Percentiles rank a stretch among this genome's conserved stretches.
These are phyloP conservation scores for Teleogryllus occipitalis DNA, from an alignment of 1,140 invertebrate genomes.

Conservation along the genomic window DNA sequence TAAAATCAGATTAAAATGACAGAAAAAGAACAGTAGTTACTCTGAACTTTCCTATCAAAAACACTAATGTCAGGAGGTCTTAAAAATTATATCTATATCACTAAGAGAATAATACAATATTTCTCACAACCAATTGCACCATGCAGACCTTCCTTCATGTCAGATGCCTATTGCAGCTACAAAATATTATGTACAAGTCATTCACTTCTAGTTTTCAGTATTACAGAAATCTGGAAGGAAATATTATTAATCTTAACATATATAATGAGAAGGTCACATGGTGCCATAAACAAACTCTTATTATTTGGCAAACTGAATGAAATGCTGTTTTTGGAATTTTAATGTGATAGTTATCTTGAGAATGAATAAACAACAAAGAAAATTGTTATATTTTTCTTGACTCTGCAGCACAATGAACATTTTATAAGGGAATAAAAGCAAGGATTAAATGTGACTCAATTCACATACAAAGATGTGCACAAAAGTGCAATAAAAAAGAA, in stretches of 20 bases:
- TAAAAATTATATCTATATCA: neutral
- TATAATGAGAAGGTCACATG: neutral
- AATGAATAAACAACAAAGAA: too few relatives aligned
- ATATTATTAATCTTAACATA: neutral
- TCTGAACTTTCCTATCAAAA: neutral
- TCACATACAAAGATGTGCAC: neutral
- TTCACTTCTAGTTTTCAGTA: neutral
- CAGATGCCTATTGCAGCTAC: neutral
- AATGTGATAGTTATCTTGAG: neutral
- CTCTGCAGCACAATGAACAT: neutral
- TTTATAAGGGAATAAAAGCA: neutral
- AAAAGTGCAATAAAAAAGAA: slow-evolving; percentile 1
- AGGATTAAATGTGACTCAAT: slow-evolving; percentile 5
- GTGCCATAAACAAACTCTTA: neutral
- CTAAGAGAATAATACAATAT: neutral
- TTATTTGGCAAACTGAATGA: neutral
- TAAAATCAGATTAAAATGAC: neutral
- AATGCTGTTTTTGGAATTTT: neutral
- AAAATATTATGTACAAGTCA: neutral
- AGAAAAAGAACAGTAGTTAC: neutral
- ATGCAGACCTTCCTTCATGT: neutral
- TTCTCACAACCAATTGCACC: neutral
- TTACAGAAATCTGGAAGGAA: neutral
- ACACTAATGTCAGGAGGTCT: neutral
- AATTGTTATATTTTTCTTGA: neutral